Evolutionary conservation across 1,140 invertebrate genomes (phyloP), one percentile per base, ranked within the genome.

Genomic region (Coptotermes formosanus): DNA sequence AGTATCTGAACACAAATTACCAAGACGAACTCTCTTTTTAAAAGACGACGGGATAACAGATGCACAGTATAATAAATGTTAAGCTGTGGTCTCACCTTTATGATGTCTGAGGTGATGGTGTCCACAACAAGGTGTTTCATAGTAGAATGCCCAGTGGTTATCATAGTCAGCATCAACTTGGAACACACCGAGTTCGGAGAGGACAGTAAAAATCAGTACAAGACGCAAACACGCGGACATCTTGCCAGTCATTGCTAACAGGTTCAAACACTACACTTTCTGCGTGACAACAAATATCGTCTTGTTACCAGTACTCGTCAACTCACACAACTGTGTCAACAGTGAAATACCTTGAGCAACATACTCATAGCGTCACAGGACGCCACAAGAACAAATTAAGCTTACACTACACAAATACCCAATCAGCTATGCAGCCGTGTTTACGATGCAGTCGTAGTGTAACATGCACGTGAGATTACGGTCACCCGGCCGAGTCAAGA

Each of bases 81-180:
- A 8, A 30, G 30, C 14, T n/a, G 19, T 85, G 9, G 16, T 7
- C 43, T 59, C 75, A 85, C 85, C 85, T 85, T 85, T 85, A 44
- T 85, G 85, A 21, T 85, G 85, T 38, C 85, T 43, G 21, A 85
- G 69, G n/a, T 85, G 85, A n/a, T 85, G 85, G 25, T 69, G 38
- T 23, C 85, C 85, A 44, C 85, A 85, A 81, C 85, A 85, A 25
- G 85, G 85, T 21, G 52, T n/a, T 69, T 85, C 85, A 69, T 85
- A 85, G 64, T 85, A 85, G 81, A 85, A 82, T 11, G 64, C 85
- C 69, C 81, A 85, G n/a, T 85, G 85, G 43, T 85, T 85, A 14
- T 85, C 85, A 44, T 45, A 85, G 43, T 81, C 85, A 3, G 85
- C 85, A 8, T n/a, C 25, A 25, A 85, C 85, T 14, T 38, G 59